Evolutionary conservation across 2,797 vertebrate genomes (phyloP), one percentile per base, ranked within the genome.

Genomic region (Cyclura pinguis): DNA sequence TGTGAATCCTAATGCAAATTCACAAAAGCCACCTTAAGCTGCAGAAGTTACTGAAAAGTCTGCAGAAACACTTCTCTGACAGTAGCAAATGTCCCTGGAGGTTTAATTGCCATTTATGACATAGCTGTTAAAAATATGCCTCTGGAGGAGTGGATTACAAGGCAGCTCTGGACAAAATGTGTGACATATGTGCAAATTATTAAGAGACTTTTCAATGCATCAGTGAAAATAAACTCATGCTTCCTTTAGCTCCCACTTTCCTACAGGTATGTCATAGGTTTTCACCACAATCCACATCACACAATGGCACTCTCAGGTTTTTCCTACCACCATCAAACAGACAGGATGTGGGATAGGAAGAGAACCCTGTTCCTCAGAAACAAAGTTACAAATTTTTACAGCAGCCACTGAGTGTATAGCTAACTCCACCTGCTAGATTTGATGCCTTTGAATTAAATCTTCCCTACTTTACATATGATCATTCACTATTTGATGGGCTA

Each of bases 71-170:
- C 29, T 55, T 81, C 35, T n/a, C 22, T 38, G 29, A 82, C n/a
- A 67, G 50, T 1, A 73, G 67, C 55, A 67, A 88, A 83, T 42
- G 69, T 55, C 67, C 80, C 52, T 73, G 29, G 24, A 64, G 64
- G 69, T 52, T 42, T 52, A 50, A 14, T 12, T 81, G 52, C 64
- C 77, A 86, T 42, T 73, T 29, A 47, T 42, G 42, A 27, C 27
- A 86, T 35, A 90, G 77, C 38, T 90, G 67, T 80, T 86, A 62
- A 90, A 88, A 85, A 80, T 80, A 86, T 72, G 67, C n/a, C 89
- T 59, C 29, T 18, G 62, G 13, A 80, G 59, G 78, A 18, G 57
- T 81, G 77, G 13, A 62, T 29, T 77, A 55, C 67, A 86, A 81
- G 50, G 42, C 83, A 47, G 9, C 67, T 80, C 24, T 85, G 82